Conservation (phyloP, 1,140 invertebrate species). For the Halictus rubicundus region DNA sequence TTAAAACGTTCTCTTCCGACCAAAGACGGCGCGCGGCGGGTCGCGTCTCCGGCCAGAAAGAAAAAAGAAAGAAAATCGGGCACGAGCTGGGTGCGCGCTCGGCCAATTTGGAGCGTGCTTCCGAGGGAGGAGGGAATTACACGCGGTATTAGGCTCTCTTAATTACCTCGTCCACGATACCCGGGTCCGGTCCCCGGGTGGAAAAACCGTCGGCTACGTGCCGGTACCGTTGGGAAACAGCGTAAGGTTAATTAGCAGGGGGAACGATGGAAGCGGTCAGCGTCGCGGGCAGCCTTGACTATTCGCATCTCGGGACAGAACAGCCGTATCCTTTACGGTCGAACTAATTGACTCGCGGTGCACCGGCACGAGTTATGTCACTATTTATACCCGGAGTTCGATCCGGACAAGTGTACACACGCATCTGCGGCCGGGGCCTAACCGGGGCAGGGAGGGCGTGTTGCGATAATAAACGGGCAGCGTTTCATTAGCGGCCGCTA, state of each 20-base stretch:
- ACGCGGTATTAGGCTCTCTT: slow-evolving; percentile 19
- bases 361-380: slow-evolving; percentile 62
- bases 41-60: neutral
- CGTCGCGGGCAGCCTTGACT: slow-evolving; percentile 36
- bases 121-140: slow-evolving; percentile 5
- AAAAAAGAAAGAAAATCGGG: slow-evolving; percentile 3
- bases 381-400: slow-evolving; percentile 51
- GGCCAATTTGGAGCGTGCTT: neutral
- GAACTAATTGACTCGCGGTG: slow-evolving; percentile 65
- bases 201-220: slow-evolving; percentile 35
- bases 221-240: slow-evolving; percentile 8
- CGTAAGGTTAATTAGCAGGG: slow-evolving; percentile 59
- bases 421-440: neutral
- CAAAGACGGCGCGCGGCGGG: neutral
- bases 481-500: slow-evolving; percentile 64
- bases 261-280: slow-evolving; percentile 31
- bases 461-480: slow-evolving; percentile 57
- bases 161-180: slow-evolving; percentile 6
- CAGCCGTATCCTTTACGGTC: slow-evolving; percentile 50
- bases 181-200: neutral
- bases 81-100: neutral
- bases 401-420: slow-evolving; percentile 35
- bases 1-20: slow-evolving; percentile 10
- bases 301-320: slow-evolving; percentile 32
- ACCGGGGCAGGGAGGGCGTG: neutral